Percentiles rank a stretch among this genome's conserved stretches.
Conservation (phyloP, 2,113 vertebrate genomes). For the Ranitomeya imitator region DNA sequence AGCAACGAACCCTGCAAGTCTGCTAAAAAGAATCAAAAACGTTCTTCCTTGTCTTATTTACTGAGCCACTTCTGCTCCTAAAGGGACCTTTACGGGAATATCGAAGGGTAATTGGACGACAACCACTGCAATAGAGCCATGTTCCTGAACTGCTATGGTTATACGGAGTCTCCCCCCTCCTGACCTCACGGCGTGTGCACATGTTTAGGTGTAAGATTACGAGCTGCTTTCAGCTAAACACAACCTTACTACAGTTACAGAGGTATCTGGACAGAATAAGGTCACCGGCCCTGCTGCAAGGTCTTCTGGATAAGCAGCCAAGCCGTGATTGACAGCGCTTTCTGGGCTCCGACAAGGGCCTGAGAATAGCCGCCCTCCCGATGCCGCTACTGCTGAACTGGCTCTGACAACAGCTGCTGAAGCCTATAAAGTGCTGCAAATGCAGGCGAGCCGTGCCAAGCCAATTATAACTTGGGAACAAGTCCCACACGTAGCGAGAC, state of each 20-base stretch:
- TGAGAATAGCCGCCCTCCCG: background rate
- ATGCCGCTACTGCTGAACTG: slow-evolving; percentile 9
- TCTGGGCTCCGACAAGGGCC: background rate
- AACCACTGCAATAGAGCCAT: background rate
- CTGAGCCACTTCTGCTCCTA: too few species aligned
- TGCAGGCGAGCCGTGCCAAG: background rate
- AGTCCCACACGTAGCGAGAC: background rate
- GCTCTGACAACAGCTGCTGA: slow-evolving; percentile 41
- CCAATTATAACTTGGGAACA: slow-evolving; percentile 14
- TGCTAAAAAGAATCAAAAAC: too few species aligned
- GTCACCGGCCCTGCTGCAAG: slow-evolving; percentile 6
- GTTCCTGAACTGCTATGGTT: background rate
- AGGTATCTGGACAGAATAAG: slow-evolving; percentile 4
- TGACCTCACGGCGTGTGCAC: background rate
- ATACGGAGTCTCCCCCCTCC: background rate
- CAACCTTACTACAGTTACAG: slow-evolving; percentile 14
- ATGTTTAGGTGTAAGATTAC: slow-evolving; percentile 6
- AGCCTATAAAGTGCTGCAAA: slow-evolving; percentile 34
- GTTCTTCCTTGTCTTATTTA: too few species aligned
- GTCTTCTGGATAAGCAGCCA: background rate
- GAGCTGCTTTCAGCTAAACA: background rate
- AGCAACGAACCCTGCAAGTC: too few species aligned
- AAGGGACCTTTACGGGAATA: background rate
- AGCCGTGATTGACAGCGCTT: slow-evolving; percentile 42
- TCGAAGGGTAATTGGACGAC: background rate